Evolutionary conservation across 2,113 vertebrate genomes (phyloP).

Genomic region (Heloderma charlesbogerti): DNA sequence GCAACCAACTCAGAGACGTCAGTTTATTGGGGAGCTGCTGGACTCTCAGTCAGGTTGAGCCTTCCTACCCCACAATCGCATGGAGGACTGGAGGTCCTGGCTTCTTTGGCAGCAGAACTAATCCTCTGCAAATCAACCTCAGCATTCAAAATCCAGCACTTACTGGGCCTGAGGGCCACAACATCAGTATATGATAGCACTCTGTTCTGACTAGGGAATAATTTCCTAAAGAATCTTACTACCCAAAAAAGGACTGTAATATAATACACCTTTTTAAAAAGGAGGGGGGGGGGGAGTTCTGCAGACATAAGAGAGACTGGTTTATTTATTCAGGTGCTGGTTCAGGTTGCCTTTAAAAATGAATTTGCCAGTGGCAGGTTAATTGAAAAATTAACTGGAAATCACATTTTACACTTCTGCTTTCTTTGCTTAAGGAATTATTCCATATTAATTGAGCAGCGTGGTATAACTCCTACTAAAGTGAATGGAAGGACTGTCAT

Average conservation of each 20-base stretch:
- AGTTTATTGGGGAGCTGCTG: too few relatives aligned
- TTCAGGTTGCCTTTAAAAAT: conserved; percentile 55
- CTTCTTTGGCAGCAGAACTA: too few relatives aligned
- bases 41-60: too few relatives aligned
- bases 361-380: conserved; percentile 61
- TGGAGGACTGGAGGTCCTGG: too few relatives aligned
- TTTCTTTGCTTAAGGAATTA: conserved; percentile 50
- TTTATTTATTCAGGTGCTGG: conserved; percentile 60
- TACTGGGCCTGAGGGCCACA: too few relatives aligned
- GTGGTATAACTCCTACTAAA: conserved; percentile 11
- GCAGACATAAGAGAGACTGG: conserved; percentile 51
- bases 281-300: conserved; percentile 17
- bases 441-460: conserved; percentile 24
- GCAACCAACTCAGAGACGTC: too few relatives aligned
- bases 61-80: too few relatives aligned
- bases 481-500: background rate
- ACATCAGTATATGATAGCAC: conserved; percentile 14
- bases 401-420: conserved; percentile 46
- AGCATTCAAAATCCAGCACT: too few relatives aligned
- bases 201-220: conserved; percentile 48
- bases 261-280: conserved; percentile 43
- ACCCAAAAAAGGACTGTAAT: conserved; percentile 46
- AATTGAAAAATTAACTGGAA: conserved; percentile 57
- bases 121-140: too few relatives aligned
- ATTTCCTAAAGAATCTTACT: conserved; percentile 55